Conservation (phyloP, 2,888 invertebrate species). For the Harpagoxenus sublaevis region DNA sequence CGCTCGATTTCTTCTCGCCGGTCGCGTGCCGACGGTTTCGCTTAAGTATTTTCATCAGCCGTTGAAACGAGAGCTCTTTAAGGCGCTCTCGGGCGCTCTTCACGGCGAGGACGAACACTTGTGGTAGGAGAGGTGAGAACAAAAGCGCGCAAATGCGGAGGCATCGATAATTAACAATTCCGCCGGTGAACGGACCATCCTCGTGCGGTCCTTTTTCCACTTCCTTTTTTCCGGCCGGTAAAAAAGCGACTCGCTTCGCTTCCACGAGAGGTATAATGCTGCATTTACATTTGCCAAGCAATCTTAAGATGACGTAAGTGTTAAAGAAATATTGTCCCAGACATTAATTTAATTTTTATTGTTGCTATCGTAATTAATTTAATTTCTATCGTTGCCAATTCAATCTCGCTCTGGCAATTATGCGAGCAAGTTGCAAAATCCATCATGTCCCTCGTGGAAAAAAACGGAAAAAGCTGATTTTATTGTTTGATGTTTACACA, state of each 20-base stretch:
- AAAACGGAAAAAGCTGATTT: neutral
- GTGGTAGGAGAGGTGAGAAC: slow-evolving; percentile 13
- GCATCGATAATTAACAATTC: slow-evolving; percentile 29
- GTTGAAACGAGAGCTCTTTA: slow-evolving; percentile 33
- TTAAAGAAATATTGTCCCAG: no score
- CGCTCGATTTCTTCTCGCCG: neutral
- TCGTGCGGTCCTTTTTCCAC: neutral
- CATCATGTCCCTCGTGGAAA: neutral
- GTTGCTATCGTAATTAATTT: neutral
- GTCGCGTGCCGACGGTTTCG: neutral
- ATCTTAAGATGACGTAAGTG: neutral
- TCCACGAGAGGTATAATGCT: neutral
- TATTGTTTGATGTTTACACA: neutral
- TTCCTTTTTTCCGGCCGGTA: neutral
- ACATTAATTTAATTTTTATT: neutral
- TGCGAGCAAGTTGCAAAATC: neutral
- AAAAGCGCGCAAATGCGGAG: slow-evolving; percentile 22
- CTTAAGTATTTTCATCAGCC: slow-evolving; percentile 32
- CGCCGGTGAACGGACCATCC: neutral
- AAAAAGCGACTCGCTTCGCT: neutral
- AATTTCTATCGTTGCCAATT: neutral
- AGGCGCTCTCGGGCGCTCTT: slow-evolving; percentile 11
- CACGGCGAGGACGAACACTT: slow-evolving; percentile 23
- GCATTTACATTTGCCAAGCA: neutral
- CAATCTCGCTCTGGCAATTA: neutral